Evolutionary conservation across 2,113 vertebrate genomes (phyloP).

Genomic region (Cairina moschata): DNA sequence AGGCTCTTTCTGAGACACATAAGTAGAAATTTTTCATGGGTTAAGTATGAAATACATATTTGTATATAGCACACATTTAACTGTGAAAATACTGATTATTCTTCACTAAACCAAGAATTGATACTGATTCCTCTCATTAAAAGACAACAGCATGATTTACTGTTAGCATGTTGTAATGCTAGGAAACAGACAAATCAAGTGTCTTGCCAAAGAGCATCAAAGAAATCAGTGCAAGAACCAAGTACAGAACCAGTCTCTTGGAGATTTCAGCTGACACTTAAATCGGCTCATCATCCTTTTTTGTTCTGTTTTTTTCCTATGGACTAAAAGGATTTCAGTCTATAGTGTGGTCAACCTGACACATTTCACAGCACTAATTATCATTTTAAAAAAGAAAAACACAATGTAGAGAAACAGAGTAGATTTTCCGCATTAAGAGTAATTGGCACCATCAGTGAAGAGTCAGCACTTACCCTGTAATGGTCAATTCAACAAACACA

Average conservation of each 20-base stretch:
- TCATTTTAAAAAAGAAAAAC: conserved; percentile 15
- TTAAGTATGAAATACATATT: background rate
- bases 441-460: conserved; percentile 39
- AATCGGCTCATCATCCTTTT: background rate
- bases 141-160: background rate
- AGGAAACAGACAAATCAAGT: background rate
- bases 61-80: background rate
- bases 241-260: background rate
- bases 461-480: conserved; percentile 43
- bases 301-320: background rate
- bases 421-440: conserved; percentile 43
- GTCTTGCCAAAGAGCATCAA: background rate
- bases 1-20: background rate
- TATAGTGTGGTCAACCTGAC: background rate
- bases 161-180: background rate
- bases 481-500: conserved; percentile 47
- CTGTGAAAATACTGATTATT: background rate
- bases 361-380: background rate
- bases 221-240: background rate
- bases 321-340: background rate
- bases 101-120: background rate
- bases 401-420: background rate
- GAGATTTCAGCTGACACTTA: background rate
- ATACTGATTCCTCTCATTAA: background rate
- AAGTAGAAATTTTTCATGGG: background rate